These are phyloP conservation scores for Arizona elegans DNA, from an alignment of 2,113 vertebrate species.

Conservation along the genomic window DNA sequence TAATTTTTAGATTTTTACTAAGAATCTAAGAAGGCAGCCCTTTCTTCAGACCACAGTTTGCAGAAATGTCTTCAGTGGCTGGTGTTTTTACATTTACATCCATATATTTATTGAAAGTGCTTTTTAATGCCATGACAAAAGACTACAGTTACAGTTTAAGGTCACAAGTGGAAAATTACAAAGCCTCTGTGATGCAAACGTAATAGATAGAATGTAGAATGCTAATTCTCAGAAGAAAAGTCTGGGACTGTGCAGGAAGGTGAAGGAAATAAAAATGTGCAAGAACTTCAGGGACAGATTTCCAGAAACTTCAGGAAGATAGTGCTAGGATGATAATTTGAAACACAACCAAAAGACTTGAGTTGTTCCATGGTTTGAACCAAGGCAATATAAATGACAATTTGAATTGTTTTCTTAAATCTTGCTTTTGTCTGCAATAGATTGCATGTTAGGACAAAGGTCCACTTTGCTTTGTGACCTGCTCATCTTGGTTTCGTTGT, in stretches of 20 bases:
- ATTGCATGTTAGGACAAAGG: neutral
- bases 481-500: neutral
- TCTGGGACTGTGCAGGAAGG: neutral
- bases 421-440: neutral
- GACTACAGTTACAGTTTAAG: neutral
- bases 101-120: neutral
- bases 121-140: neutral
- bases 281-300: neutral
- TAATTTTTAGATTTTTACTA: neutral
- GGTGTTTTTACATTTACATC: neutral
- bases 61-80: neutral
- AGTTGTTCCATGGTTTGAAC: neutral
- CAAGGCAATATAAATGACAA: neutral
- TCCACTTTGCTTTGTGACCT: neutral
- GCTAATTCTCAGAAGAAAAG: neutral
- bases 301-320: neutral
- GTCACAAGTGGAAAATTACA: neutral
- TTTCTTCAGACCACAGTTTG: neutral
- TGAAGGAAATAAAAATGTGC: neutral
- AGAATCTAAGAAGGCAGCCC: neutral
- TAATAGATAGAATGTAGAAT: neutral
- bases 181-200: neutral
- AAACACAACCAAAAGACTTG: neutral
- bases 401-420: neutral
- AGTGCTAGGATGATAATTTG: neutral